Conservation (phyloP, 2,888 invertebrate genomes). For the Polietes domitor region DNA sequence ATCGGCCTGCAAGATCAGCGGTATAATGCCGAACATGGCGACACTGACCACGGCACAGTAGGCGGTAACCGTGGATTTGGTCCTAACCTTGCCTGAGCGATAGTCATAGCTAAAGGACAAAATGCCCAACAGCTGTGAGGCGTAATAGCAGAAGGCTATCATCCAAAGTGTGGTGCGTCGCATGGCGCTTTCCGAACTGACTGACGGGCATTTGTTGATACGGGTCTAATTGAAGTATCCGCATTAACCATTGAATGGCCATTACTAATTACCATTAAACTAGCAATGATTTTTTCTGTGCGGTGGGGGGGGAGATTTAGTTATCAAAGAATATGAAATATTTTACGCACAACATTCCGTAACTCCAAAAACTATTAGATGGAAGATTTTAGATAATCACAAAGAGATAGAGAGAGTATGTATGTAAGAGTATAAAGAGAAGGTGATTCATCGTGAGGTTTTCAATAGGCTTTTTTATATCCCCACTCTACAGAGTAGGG, state of each 20-base stretch:
- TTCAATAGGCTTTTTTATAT: no score
- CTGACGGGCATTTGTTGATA: background rate
- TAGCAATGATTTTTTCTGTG: background rate
- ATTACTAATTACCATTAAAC: background rate
- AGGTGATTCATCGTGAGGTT: no score
- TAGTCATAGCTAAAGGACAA: constrained; percentile 11
- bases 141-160: background rate
- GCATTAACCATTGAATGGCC: background rate
- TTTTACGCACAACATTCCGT: no score
- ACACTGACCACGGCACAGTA: background rate
- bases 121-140: constrained; percentile 3
- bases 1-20: background rate
- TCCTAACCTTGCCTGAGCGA: background rate
- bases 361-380: no score
- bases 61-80: background rate
- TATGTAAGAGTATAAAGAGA: no score
- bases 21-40: constrained; percentile 7
- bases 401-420: no score
- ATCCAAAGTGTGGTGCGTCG: constrained; percentile 7
- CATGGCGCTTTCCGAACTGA: background rate
- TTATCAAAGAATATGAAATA: no score
- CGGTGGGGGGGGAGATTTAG: no score
- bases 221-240: background rate
- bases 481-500: no score
- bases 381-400: no score